Evolutionary conservation across 64 coral and sea anemone species (phyloP).

Genomic region (Platygyra sinensis): DNA sequence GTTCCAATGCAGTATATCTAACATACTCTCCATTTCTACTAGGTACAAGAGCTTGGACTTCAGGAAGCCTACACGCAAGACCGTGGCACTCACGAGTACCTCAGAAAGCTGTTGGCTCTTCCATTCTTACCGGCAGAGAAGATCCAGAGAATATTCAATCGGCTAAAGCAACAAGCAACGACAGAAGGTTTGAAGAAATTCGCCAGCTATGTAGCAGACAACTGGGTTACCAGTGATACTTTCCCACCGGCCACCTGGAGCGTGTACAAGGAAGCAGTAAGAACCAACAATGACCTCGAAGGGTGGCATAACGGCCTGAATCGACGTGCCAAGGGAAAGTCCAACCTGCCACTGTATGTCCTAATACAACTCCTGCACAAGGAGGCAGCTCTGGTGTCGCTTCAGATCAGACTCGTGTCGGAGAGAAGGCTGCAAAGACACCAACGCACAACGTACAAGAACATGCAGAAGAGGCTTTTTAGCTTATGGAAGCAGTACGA

Average conservation of each 20-base stretch:
- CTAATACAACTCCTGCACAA: constrained; percentile 5
- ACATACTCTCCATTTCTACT: neutral
- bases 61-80: neutral
- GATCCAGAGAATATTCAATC: neutral
- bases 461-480: constrained; percentile 13
- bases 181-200: neutral
- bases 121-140: constrained; percentile 17
- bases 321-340: neutral
- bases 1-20: too few relatives aligned
- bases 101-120: constrained; percentile 16
- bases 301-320: constrained; percentile 14
- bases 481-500: neutral
- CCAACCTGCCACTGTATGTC: constrained; percentile 11
- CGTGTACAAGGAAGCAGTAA: neutral
- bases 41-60: neutral
- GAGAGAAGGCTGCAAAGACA: neutral
- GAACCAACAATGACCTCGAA: constrained; percentile 29
- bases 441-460: constrained; percentile 9
- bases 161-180: neutral
- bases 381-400: neutral
- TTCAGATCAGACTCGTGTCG: constrained; percentile 21
- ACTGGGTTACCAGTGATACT: too few relatives aligned
- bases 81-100: neutral
- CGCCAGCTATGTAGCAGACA: too few relatives aligned
- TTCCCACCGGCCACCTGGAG: constrained; percentile 18